A percentile compares a stretch with the other conserved stretches of the same genome.
Evolutionary conservation across 2,888 invertebrate species (phyloP).

Genomic region (Panzeria rudis): DNA sequence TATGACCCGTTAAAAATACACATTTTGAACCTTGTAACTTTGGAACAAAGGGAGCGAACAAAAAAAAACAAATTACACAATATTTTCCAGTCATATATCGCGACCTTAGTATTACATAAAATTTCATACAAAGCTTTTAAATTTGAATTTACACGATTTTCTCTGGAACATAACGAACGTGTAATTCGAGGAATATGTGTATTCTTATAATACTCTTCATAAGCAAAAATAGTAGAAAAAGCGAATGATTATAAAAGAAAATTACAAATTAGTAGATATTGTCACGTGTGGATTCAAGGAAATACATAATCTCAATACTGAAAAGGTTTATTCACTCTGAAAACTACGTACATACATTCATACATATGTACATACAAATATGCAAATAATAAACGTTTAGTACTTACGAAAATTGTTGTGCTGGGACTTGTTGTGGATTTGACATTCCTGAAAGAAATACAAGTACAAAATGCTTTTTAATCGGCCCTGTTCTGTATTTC

Average conservation of each 20-base stretch:
- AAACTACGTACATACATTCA: background rate
- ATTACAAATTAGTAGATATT: background rate
- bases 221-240: background rate
- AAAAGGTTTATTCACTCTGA: background rate
- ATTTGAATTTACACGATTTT: no score
- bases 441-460: slow-evolving; percentile 75
- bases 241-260: background rate
- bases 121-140: no score
- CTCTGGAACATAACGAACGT: background rate
- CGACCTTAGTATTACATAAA: no score
- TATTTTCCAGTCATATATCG: no score
- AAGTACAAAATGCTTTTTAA: slow-evolving; percentile 16
- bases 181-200: background rate
- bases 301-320: background rate
- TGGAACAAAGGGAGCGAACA: no score
- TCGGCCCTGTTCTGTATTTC: no score
- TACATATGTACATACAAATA: background rate
- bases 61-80: no score
- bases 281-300: background rate
- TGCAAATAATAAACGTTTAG: background rate
- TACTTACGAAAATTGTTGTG: slow-evolving; percentile 80
- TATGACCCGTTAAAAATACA: no score
- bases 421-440: slow-evolving; percentile 74
- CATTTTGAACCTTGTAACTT: no score
- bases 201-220: background rate